Conservation (phyloP, 2,888 invertebrate species). For the Oxystoma pomonae region DNA sequence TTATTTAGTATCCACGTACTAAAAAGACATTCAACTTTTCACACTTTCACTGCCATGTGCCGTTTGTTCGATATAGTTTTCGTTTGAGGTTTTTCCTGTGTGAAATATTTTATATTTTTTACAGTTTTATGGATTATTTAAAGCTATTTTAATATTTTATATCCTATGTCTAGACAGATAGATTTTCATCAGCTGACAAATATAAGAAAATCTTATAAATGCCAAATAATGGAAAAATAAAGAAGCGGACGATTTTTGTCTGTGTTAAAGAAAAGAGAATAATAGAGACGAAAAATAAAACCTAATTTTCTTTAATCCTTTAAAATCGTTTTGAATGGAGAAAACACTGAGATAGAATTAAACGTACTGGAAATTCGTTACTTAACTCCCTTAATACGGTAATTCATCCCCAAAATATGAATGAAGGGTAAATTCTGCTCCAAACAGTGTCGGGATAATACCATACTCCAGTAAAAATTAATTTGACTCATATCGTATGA, state of each 20-base stretch:
- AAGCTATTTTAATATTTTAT: not conserved
- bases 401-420: not conserved
- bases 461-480: too few species aligned
- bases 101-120: not conserved
- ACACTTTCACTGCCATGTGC: not conserved
- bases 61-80: not conserved
- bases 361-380: not conserved
- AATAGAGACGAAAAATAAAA: not conserved
- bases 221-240: too few species aligned
- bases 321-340: not conserved
- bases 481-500: too few species aligned
- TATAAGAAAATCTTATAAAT: too few species aligned
- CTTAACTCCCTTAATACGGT: not conserved
- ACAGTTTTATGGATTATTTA: not conserved
- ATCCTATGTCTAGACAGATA: not conserved
- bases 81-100: not conserved
- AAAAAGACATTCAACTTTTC: not conserved
- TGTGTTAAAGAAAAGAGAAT: too few species aligned
- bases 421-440: not conserved
- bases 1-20: not conserved
- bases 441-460: not conserved
- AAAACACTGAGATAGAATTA: not conserved
- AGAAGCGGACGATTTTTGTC: too few species aligned
- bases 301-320: not conserved
- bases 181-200: too few species aligned